Percentiles rank a stretch among this genome's conserved stretches.
Evolutionary conservation across 2,888 invertebrate genomes (phyloP).

Genomic region (Hipparchia semele): DNA sequence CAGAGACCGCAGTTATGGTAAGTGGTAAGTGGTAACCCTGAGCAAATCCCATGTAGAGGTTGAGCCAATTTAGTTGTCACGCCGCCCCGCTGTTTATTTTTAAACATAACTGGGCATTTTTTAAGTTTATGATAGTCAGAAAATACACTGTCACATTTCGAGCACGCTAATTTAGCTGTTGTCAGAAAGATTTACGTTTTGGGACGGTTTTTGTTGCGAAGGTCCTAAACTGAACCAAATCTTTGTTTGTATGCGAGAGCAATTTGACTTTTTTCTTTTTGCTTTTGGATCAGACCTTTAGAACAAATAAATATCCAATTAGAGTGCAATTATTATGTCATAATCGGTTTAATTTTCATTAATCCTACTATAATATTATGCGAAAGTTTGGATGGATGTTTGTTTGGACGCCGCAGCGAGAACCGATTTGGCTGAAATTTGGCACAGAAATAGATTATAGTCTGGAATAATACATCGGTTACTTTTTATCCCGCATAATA

Average conservation of each 20-base stretch:
- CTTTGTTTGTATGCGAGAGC: constrained; percentile 29
- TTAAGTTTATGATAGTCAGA: constrained; percentile 39
- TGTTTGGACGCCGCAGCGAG: too few relatives aligned
- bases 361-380: too few relatives aligned
- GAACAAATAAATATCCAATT: background rate
- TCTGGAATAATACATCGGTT: too few relatives aligned
- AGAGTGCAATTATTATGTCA: too few relatives aligned
- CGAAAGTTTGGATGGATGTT: too few relatives aligned
- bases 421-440: too few relatives aligned
- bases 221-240: background rate
- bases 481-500: too few relatives aligned
- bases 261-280: constrained; percentile 20
- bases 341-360: too few relatives aligned
- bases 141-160: constrained; percentile 27
- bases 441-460: too few relatives aligned
- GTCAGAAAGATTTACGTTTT: constrained; percentile 30
- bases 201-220: constrained; percentile 10
- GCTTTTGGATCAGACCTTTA: constrained; percentile 5
- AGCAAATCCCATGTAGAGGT: constrained; percentile 39
- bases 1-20: too few relatives aligned
- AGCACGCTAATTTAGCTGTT: constrained; percentile 35
- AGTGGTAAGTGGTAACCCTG: constrained; percentile 8
- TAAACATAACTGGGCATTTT: constrained; percentile 41
- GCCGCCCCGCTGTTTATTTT: constrained; percentile 47
- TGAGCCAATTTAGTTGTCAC: constrained; percentile 61